Percentiles rank a stretch among this genome's conserved stretches.
These are phyloP conservation scores for Pseudochaenichthys georgianus DNA, from an alignment of 2,797 vertebrate species.

Conservation along the genomic window DNA sequence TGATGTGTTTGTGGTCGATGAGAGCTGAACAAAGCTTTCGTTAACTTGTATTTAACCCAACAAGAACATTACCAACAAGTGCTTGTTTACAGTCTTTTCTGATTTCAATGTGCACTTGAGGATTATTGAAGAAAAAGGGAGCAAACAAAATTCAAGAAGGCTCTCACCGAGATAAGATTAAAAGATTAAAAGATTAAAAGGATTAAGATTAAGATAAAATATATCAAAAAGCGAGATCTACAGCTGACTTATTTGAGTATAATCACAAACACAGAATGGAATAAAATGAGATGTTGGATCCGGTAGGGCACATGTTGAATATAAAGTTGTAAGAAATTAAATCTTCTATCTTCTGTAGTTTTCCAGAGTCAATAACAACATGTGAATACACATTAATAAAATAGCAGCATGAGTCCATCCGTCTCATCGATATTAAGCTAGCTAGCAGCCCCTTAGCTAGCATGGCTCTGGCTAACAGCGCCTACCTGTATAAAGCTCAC, in stretches of 20 bases:
- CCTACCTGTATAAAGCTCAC: background rate
- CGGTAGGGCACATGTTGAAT: background rate
- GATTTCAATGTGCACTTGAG: background rate
- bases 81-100: slow-evolving; percentile 31
- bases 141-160: background rate
- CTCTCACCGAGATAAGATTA: background rate
- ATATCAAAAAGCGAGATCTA: slow-evolving; percentile 9
- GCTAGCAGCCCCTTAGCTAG: background rate
- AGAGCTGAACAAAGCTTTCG: slow-evolving; percentile 5
- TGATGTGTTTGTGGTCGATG: background rate
- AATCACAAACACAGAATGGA: background rate
- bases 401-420: background rate
- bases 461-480: background rate
- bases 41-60: slow-evolving; percentile 26
- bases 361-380: background rate
- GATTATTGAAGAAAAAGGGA: background rate
- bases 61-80: slow-evolving; percentile 12
- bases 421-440: background rate
- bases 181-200: slow-evolving; percentile 28
- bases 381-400: background rate
- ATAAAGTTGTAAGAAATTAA: background rate
- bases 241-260: background rate
- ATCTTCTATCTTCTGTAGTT: background rate
- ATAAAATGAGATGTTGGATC: background rate
- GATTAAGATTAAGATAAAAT: slow-evolving; percentile 19